A percentile compares a stretch with the other conserved stretches of the same genome.
Conservation (phyloP, 2,888 invertebrate species). For the Timandra comae region DNA sequence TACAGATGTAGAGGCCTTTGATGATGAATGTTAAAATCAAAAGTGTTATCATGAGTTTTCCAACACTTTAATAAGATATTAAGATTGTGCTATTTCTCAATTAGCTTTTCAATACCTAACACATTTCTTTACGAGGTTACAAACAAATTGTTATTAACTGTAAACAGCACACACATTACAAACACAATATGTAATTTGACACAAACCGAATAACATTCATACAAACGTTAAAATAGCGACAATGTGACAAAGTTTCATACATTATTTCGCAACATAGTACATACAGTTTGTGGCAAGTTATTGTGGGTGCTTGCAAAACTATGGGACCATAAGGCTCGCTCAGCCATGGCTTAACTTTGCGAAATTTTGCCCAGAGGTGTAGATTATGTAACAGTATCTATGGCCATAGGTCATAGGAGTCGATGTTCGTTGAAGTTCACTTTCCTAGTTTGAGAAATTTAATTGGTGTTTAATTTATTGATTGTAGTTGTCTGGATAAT, state of each 20-base stretch:
- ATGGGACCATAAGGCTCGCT: conserved; percentile 35
- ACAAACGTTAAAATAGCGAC: conserved; percentile 28
- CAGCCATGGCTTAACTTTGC: conserved; percentile 33
- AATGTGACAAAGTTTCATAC: conserved; percentile 46
- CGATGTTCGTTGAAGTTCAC: no score
- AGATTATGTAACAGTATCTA: conserved; percentile 8
- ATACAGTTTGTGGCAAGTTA: conserved; percentile 19
- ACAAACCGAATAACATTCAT: conserved; percentile 13
- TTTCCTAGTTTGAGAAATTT: no score
- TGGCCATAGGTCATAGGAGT: conserved; percentile 34
- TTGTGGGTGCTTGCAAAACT: conserved; percentile 39
- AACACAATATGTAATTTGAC: conserved; percentile 13
- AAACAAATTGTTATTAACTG: no score
- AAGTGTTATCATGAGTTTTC: no score
- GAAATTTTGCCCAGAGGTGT: conserved; percentile 33
- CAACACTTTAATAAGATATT: no score
- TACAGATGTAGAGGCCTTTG: no score
- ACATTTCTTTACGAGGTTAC: no score
- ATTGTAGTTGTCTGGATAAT: no score
- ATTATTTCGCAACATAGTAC: conserved; percentile 31
- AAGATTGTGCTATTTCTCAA: no score
- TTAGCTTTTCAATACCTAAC: no score
- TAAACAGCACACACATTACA: background rate
- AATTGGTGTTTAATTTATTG: no score
- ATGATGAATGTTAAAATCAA: no score